Base-by-base conservation (phyloP, 2,797 vertebrate species). In the Acestrorhynchus altus region DNA sequence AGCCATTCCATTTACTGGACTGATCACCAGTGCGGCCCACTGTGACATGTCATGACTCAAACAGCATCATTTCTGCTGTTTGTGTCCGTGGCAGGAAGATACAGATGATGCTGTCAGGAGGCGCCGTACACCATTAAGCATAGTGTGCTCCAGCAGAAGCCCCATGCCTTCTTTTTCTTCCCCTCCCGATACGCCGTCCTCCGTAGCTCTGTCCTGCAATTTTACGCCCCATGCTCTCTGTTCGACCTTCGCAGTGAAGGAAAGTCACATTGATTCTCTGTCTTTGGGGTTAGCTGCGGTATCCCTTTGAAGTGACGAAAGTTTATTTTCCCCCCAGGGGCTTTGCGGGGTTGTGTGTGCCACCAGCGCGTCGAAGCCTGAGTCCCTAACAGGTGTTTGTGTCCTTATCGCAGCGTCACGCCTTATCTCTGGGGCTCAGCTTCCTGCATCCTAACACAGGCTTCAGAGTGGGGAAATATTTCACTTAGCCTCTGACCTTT, bases 41-140 rank as follows among this genome's bases (percentile, higher is more conserved):
- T 86, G 84, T 92, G 92, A 91, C 92, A 93, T 86, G 91, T 88
- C 91, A 92, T 94, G 92, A 94, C 87, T 94, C 92, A 93, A 92
- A 88, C 88, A 52, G 90, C 92, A 91, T 93, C 91, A 90, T 93
- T 92, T 92, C 91, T 92, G 90, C 90, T 90, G 87, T 87, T 86
- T 80, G 90, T 90, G 90, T 90, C 92, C 90, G 64, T 87, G 83
- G 80, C 78, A 90, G 88, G 88, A 90, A 87, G 91, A 91, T 92
- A 93, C 92, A 89, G 92, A 93, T 92, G 92, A 93, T 90, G 90
- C 90, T 91, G 90, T 89, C 84, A 91, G 88, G 84, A 87, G 72
- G 83, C 81, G 85, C 86, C 88, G 83, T 89, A 87, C 90, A 88
- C 90, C 90, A 92, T 93, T 93, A 92, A 91, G 88, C 89, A 82